phyloP scores from a whole-genome alignment of 2,113 vertebrate genomes.

The Cettia cetti region DNA sequence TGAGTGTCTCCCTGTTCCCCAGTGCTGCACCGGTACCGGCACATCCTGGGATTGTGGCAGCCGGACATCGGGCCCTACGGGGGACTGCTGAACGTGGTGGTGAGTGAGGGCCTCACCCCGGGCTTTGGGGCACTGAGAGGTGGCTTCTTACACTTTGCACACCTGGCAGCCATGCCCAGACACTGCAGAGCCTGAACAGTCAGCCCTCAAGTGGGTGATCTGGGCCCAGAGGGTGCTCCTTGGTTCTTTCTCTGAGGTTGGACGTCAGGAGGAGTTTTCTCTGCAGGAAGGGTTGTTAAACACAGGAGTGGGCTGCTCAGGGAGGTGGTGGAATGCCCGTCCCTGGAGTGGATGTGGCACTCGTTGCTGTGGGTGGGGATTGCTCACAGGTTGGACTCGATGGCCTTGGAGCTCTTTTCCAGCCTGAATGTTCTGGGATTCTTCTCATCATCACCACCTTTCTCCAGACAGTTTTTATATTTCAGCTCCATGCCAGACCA shows the following conservation, averaged over 20 bases:
- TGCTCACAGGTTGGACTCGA: not conserved
- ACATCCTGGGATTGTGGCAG: conserved; percentile 97
- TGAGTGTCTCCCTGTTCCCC: conserved; percentile 34
- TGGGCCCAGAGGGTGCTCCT: not conserved
- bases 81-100: conserved; percentile 97
- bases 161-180: not conserved
- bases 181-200: not conserved
- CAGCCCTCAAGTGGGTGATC: not conserved
- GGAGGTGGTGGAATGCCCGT: not conserved
- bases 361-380: not conserved
- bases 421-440: not conserved
- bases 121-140: accelerated
- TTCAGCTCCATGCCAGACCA: not conserved
- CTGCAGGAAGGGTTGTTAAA: not conserved
- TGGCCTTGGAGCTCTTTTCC: not conserved
- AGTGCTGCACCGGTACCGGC: conserved; percentile 93
- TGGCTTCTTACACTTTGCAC: accelerated
- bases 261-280: not conserved
- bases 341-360: not conserved
- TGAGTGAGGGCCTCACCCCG: conserved; percentile 57
- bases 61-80: conserved; percentile 97
- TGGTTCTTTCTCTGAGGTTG: too few species aligned
- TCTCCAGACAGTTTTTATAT: not conserved
- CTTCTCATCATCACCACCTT: not conserved
- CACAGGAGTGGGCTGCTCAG: not conserved